Base-by-base conservation (phyloP, 2,113 vertebrate genomes). In the Pelobates fuscus region DNA sequence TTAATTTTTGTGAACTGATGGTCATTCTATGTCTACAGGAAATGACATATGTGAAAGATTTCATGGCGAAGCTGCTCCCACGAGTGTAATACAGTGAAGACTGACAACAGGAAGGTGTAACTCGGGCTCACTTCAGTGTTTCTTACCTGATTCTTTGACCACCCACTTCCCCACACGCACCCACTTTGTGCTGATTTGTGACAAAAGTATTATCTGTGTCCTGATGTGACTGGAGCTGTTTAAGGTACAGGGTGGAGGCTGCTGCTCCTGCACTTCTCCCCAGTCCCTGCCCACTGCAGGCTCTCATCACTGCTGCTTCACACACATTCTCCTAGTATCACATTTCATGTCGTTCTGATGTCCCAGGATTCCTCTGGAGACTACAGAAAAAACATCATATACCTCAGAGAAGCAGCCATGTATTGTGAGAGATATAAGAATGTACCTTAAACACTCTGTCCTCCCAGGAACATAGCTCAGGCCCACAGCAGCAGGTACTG, bases 41-140 rank as follows among this genome's bases (percentile, higher is more conserved):
- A 92, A 96, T 99, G 95, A 85, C 87, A 69, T 91, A 88, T 0
- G 95, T 99, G 90, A 97, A 96, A 91, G 94, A 96, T 74, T 99
- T 98, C 89, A 94, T 99, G 15, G 94, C 97, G 90, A 96, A 95
- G 88, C 84, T 96, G 84, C 86, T 98, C 87, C 97, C 97, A 82
- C 94, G 92, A 61, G 94, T 98, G 90, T 98, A 90, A 95, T 88
- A 80, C 78, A 2, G 27, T 8, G 21, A 25, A 21, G 21, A 32
- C 30, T 59, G 26, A 58, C 20, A 67, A 49, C 54, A 55, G 66
- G 63, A 65, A 49, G 15, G 25, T 30, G 59, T 20, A 32, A 52
- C 37, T 64, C 8, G 24, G 64, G 64, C 67, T 77, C 80, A n/a
- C 71, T 77, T 80, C 81, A 1, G 2, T 78, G 54, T 2, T 84